phyloP scores from a whole-genome alignment of 2,888 invertebrate genomes.

The Stratiomys singularior region DNA sequence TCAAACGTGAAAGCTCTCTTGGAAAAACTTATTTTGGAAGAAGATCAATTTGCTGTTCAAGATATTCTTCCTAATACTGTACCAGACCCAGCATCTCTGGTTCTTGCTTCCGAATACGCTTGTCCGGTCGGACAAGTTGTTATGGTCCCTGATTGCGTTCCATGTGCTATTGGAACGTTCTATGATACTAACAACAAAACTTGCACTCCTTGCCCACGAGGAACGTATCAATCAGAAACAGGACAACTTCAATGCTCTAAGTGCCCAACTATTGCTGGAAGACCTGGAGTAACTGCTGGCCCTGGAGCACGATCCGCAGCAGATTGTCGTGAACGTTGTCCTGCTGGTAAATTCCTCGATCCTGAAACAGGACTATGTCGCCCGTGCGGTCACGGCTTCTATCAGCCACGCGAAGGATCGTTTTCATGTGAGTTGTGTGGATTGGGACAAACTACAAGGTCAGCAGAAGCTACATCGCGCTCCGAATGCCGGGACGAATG shows the following conservation, averaged over 20 bases:
- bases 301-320: slow-evolving; percentile 87
- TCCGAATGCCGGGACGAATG: slow-evolving; percentile 94
- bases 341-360: slow-evolving; percentile 94
- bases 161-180: slow-evolving; percentile 91
- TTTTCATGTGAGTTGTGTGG: slow-evolving; percentile 90
- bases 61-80: slow-evolving; percentile 94
- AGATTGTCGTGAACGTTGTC: slow-evolving; percentile 93
- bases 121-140: slow-evolving; percentile 95
- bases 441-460: slow-evolving; percentile 90
- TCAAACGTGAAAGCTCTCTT: slow-evolving; percentile 84
- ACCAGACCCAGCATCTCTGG: slow-evolving; percentile 89
- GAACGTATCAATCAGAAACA: slow-evolving; percentile 93
- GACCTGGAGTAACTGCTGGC: slow-evolving; percentile 87
- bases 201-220: slow-evolving; percentile 86
- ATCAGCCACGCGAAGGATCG: slow-evolving; percentile 89
- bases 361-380: slow-evolving; percentile 87
- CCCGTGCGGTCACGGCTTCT: slow-evolving; percentile 94
- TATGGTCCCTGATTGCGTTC: slow-evolving; percentile 92
- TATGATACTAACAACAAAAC: slow-evolving; percentile 79
- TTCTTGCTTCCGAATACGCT: slow-evolving; percentile 89
- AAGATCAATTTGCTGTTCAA: slow-evolving; percentile 92
- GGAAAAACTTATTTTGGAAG: slow-evolving; percentile 90
- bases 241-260: slow-evolving; percentile 89
- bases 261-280: slow-evolving; percentile 91
- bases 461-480: slow-evolving; percentile 86